Conservation (phyloP, 1,140 invertebrate species). For the Eurytemora carolleeae region DNA sequence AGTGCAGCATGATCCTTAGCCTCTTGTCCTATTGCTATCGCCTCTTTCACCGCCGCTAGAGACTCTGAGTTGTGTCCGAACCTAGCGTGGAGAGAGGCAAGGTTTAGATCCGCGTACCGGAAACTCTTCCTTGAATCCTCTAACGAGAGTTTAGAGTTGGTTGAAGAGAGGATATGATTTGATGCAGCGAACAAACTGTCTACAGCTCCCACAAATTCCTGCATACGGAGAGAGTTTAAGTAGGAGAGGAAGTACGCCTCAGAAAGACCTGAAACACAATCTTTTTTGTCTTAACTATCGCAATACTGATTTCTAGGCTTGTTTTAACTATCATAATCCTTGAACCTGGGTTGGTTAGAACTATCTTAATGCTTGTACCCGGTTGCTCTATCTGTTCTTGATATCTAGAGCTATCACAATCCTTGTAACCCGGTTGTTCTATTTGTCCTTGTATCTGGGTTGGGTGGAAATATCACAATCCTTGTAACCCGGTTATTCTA, state of each 20-base stretch:
- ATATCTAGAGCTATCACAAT: no score
- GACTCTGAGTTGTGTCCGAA: slow-evolving; percentile 42
- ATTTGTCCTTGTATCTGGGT: no score
- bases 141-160: slow-evolving; percentile 20
- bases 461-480: no score
- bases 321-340: no score
- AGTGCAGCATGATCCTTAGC: slow-evolving; percentile 60
- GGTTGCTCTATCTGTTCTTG: no score
- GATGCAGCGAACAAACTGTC: slow-evolving; percentile 66
- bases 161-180: slow-evolving; percentile 40
- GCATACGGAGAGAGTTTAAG: slow-evolving; percentile 61
- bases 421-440: no score
- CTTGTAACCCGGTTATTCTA: no score
- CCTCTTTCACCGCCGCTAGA: slow-evolving; percentile 53
- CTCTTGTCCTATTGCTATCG: slow-evolving; percentile 66
- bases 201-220: slow-evolving; percentile 64
- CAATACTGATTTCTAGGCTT: no score
- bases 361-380: no score
- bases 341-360: no score
- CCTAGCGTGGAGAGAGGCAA: slow-evolving; percentile 62
- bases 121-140: slow-evolving; percentile 51
- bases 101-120: slow-evolving; percentile 67
- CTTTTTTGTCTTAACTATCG: no score
- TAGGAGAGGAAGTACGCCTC: slow-evolving; percentile 54
- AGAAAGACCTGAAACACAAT: no score